phyloP scores from a whole-genome alignment of 1,140 invertebrate species.

The Sweltsa coloradensis region DNA sequence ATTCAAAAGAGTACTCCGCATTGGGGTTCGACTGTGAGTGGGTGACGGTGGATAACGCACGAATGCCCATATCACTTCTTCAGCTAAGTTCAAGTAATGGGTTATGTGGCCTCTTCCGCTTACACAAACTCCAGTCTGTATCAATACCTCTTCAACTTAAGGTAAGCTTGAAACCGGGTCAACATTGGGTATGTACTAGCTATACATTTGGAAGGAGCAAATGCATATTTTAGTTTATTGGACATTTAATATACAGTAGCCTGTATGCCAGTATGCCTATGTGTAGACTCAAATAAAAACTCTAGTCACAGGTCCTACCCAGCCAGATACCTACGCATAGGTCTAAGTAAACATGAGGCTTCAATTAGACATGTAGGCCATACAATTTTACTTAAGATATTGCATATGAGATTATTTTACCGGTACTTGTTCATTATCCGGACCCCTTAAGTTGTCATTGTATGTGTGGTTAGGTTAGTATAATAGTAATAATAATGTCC shows the following conservation, averaged over 20 bases:
- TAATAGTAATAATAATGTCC: no score
- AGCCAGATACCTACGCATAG: no score
- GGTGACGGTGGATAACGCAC: constrained; percentile 37
- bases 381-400: no score
- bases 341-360: no score
- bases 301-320: constrained; percentile 8
- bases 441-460: no score
- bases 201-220: neutral
- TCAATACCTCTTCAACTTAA: constrained; percentile 40
- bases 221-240: neutral
- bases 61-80: constrained; percentile 42
- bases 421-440: no score
- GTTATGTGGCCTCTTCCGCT: constrained; percentile 45
- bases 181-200: neutral
- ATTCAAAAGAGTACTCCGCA: constrained; percentile 22
- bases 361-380: no score
- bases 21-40: constrained; percentile 62
- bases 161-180: no score
- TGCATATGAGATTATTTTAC: no score
- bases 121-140: constrained; percentile 36
- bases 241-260: neutral
- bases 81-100: constrained; percentile 49
- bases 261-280: neutral
- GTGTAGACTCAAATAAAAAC: neutral
- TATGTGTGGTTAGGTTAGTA: no score